These are phyloP conservation scores for Ptychoptera contaminata DNA, from an alignment of 2,888 invertebrate genomes.

Conservation along the genomic window DNA sequence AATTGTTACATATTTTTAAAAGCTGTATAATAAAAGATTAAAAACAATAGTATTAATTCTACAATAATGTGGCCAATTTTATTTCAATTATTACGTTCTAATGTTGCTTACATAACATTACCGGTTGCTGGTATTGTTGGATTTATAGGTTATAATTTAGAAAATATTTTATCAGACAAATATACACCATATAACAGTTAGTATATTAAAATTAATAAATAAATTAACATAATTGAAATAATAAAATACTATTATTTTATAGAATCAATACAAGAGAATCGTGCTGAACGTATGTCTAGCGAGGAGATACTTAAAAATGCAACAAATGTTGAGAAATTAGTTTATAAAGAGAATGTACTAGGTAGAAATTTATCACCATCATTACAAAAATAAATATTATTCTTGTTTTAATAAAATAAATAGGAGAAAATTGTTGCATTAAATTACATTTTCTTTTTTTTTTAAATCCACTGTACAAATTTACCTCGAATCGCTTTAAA, in stretches of 20 bases:
- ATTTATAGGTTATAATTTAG: constrained; percentile 73
- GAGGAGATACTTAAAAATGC: constrained; percentile 41
- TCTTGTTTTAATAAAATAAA: no score
- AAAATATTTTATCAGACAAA: constrained; percentile 53
- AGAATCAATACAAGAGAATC: constrained; percentile 59
- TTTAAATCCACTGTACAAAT: no score
- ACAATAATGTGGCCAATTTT: constrained; percentile 67
- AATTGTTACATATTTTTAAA: no score
- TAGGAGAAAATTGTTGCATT: no score
- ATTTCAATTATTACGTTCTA: constrained; percentile 45
- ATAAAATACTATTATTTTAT: no score
- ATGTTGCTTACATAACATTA: constrained; percentile 63
- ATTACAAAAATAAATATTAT: constrained; percentile 25
- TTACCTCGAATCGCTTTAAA: no score
- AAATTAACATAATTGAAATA: not conserved
- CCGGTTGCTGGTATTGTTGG: constrained; percentile 74
- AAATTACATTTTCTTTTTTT: no score
- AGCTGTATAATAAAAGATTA: no score
- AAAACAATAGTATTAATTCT: no score
- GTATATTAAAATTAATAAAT: constrained; percentile 17
- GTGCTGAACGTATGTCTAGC: constrained; percentile 47
- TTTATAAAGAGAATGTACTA: constrained; percentile 47
- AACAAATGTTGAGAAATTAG: constrained; percentile 48
- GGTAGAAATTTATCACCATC: constrained; percentile 52
- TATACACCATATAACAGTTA: constrained; percentile 60